A percentile compares a stretch with the other conserved stretches of the same genome.
phyloP scores from a whole-genome alignment of 1,140 invertebrate genomes.

The Zaprionus capensis region DNA sequence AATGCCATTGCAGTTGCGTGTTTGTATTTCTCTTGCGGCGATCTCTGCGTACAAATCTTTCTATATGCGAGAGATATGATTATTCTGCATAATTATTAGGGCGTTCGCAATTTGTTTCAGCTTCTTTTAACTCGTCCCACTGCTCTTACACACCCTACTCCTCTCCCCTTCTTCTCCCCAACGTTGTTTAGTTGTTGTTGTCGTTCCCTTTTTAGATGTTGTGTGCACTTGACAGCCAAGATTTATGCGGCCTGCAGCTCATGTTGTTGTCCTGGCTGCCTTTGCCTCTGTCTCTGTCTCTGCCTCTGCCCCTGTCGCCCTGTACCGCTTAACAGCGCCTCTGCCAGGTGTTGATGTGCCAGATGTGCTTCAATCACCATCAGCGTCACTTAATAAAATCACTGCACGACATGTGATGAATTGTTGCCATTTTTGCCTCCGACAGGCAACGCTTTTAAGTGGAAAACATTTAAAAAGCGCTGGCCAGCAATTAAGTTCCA shows the following conservation, averaged over 20 bases:
- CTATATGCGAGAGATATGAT: background rate
- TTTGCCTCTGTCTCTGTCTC: background rate
- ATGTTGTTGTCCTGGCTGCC: background rate
- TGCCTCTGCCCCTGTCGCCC: no score
- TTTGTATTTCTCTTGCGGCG: conserved; percentile 46
- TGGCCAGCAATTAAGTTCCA: conserved; percentile 51
- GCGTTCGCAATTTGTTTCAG: conserved; percentile 38
- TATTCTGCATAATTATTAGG: conserved; percentile 70
- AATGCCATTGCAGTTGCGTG: conserved; percentile 75
- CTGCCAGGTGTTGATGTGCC: conserved; percentile 73
- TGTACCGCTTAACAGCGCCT: background rate
- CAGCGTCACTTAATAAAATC: conserved; percentile 81
- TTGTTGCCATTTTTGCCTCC: conserved; percentile 62
- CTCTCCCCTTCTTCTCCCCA: background rate
- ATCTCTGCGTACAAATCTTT: conserved; percentile 23
- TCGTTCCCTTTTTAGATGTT: conserved; percentile 20
- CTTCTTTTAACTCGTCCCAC: conserved; percentile 2
- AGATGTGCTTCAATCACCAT: conserved; percentile 79
- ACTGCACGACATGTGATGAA: conserved; percentile 74
- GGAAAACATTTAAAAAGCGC: conserved; percentile 62
- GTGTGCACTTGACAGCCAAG: conserved; percentile 60
- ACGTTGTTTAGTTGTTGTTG: background rate
- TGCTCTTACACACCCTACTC: background rate
- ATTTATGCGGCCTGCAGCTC: conserved; percentile 62
- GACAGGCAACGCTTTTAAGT: conserved; percentile 55